phyloP scores from a whole-genome alignment of 2,113 vertebrate genomes.

The Thamnaconus septentrionalis region DNA sequence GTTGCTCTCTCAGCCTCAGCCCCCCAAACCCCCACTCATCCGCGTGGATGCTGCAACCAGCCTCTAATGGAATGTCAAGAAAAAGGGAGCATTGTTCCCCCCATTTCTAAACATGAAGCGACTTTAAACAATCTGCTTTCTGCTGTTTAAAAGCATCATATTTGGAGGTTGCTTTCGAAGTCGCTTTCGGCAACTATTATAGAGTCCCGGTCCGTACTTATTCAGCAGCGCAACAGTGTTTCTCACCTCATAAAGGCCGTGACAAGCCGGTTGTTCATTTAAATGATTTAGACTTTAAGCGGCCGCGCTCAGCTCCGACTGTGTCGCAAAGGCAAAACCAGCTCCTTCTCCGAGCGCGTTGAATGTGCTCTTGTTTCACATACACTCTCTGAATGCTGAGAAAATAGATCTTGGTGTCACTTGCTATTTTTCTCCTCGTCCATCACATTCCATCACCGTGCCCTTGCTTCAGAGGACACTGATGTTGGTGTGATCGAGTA shows the following conservation, averaged over 20 bases:
- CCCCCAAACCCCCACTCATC: constrained; percentile 1
- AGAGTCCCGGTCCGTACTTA: constrained; percentile 17
- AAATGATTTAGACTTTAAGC: constrained; percentile 15
- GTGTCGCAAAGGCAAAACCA: constrained; percentile 1
- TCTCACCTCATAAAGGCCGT: constrained; percentile 12
- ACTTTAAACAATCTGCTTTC: constrained; percentile 54
- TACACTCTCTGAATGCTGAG: constrained; percentile 27
- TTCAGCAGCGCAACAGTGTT: constrained; percentile 16
- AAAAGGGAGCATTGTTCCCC: constrained; percentile 56
- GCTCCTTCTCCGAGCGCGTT: not conserved
- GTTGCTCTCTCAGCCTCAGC: not conserved
- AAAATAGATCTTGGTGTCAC: constrained; percentile 51
- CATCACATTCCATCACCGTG: constrained; percentile 44
- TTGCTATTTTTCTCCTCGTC: constrained; percentile 46
- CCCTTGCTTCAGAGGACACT: constrained; percentile 51
- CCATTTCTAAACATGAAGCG: constrained; percentile 62
- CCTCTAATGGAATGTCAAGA: constrained; percentile 70
- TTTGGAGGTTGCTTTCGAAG: constrained; percentile 33
- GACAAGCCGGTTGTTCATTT: constrained; percentile 27
- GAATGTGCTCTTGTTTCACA: constrained; percentile 15
- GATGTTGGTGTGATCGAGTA: constrained; percentile 40
- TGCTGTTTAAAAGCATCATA: constrained; percentile 33
- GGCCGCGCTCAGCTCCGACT: constrained; percentile 18
- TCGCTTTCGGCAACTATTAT: constrained; percentile 38
- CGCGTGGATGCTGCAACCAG: constrained; percentile 48